These are phyloP conservation scores for Malurus melanocephalus DNA, from an alignment of 2,113 vertebrate species.

Conservation along the genomic window DNA sequence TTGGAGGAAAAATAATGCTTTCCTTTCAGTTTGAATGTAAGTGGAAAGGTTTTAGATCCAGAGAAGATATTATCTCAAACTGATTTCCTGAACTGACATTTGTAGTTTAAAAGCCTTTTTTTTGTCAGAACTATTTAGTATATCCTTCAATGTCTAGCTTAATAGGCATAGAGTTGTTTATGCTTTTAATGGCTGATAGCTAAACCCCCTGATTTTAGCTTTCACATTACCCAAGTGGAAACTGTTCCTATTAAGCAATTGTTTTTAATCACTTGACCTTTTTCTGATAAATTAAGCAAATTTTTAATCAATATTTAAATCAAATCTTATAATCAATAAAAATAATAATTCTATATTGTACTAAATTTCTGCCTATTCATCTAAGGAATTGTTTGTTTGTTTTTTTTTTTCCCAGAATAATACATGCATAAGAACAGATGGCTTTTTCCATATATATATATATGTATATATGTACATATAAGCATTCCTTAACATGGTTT, in stretches of 20 bases:
- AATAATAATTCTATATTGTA: background rate
- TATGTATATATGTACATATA: background rate
- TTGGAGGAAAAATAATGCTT: background rate
- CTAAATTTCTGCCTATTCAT: background rate
- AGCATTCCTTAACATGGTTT: background rate
- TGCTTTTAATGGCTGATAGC: background rate
- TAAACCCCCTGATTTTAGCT: background rate
- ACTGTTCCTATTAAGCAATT: background rate
- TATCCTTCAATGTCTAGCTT: background rate
- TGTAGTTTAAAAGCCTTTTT: background rate
- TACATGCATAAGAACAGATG: background rate
- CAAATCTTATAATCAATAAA: background rate
- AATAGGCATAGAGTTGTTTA: background rate
- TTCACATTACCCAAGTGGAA: background rate
- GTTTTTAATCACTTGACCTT: background rate
- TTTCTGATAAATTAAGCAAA: background rate
- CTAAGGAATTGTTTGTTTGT: background rate
- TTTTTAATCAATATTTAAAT: too few relatives aligned
- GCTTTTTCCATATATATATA: background rate
- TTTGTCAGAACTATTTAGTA: background rate
- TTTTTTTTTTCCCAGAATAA: background rate
- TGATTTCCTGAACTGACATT: background rate
- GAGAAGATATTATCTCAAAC: background rate
- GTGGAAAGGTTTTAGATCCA: background rate
- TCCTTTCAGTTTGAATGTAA: background rate